Evolutionary conservation across 1,140 invertebrate genomes (phyloP), one percentile per base, ranked within the genome.

Genomic region (Hestina assimilis): DNA sequence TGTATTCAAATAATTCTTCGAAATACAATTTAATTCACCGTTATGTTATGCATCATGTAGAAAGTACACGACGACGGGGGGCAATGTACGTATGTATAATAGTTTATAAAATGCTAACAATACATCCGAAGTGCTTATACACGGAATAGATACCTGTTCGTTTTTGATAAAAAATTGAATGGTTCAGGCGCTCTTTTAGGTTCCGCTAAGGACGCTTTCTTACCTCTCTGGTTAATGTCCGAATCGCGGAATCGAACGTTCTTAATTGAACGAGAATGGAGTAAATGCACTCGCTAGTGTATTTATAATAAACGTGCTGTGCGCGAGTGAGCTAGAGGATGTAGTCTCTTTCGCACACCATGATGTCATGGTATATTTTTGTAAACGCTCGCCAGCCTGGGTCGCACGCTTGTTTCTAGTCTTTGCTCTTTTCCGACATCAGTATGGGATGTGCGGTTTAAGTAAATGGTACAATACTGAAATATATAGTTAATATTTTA

Each of bases 281-380:
- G 79, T 85, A 81, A 83, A 82, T 82, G 70, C 72, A 76, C 72
- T 79, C 60, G 67, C 67, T 77, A 59, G 69, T 68, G 70, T 83
- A 82, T 82, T 82, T 80, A 77, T 78, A 83, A 66, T 71, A 58
- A 73, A 64, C 69, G 66, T 69, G 67, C 63, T 57, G 56, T 55
- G 75, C 57, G 70, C 40, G 70, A 75, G 50, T 38, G 70, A 52
- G 66, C 78, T 43, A 42, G 61, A 55, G 45, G 35, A 51, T 56
- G 24, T 24, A 38, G 51, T 81, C 74, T 76, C 75, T 47, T 53
- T 87, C 79, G 63, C 75, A 72, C 77, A 77, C 80, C 82, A 85
- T 87, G 84, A 87, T 85, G 82, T 87, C 84, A 87, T 87, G 80
- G 82, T 79, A 61, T 87, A 87, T 87, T 85, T 87, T 82, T 83